phyloP scores from a whole-genome alignment of 2,797 vertebrate species.

The Gymnopithys bicolor region DNA sequence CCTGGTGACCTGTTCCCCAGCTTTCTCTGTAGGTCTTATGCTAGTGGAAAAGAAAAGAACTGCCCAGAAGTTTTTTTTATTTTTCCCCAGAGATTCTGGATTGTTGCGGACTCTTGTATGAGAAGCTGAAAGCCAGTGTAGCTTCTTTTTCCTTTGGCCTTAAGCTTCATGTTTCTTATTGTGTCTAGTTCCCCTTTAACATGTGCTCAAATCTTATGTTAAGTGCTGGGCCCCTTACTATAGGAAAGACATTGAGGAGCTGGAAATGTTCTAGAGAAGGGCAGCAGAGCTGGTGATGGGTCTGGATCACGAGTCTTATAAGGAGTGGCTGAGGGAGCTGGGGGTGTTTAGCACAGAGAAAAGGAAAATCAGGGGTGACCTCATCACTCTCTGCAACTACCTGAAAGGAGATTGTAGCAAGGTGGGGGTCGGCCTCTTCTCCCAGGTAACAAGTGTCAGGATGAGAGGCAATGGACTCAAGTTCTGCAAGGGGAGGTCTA shows the following conservation, averaged over 20 bases:
- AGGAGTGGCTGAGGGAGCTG: not conserved
- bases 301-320: not conserved
- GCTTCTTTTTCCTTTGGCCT: accelerated
- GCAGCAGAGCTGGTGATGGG: accelerated
- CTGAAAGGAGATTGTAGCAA: no score
- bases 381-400: not conserved
- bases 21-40: not conserved
- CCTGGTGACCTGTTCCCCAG: not conserved
- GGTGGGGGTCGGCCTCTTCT: not conserved
- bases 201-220: not conserved
- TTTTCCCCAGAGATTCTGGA: not conserved
- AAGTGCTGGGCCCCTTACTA: no score
- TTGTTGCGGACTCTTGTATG: not conserved
- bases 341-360: not conserved
- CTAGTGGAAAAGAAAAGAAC: not conserved
- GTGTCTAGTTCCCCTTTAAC: not conserved
- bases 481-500: not conserved
- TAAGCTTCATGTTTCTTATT: accelerated
- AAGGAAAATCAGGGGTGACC: accelerated
- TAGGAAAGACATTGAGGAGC: not conserved
- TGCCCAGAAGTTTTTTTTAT: no score
- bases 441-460: not conserved
- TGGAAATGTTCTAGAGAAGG: not conserved
- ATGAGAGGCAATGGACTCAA: not conserved
- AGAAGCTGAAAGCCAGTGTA: not conserved